Evolutionary conservation across 2,797 vertebrate species (phyloP), one percentile per base, ranked within the genome.

Genomic region (Schizothorax lantsangensis): DNA sequence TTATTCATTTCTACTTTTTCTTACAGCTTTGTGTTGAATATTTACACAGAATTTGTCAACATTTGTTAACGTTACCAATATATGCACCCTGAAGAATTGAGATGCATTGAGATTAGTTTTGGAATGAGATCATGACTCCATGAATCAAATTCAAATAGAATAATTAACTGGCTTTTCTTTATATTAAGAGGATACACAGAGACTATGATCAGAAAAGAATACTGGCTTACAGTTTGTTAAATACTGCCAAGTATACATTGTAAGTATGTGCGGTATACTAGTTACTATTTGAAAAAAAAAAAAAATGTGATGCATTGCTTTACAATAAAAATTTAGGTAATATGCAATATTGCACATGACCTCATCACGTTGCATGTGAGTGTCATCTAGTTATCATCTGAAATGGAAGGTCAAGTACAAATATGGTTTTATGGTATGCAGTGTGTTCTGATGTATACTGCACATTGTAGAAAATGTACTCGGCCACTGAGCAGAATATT

Each of bases 1-100:
- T 52, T 68, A 59, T 49, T 68, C 6, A 73, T 59, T 62, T 75
- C 49, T 64, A 45, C 47, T 79, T 45, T 78, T 38, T 57, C 11
- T 33, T 21, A 75, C 43, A 74, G 43, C n/a, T 73, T 83, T 14
- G 54, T 38, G 33, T 5, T 43, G 54, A 26, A 19, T 43, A 62
- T 43, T 62, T 26, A 43, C 78, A 26, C 23, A 26, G 5, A 26
- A 62, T 19, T 30, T 62, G 54, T 10, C 36, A 43, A 15, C 2
- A 15, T n/a, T 15, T 40, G 23, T 43, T 17, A 26, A n/a, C 2
- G 0, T 30, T 36, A 52, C 17, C 33, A 57, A n/a, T 14, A 36
- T 52, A 10, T 49, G 10, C 30, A 36, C 64, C 30, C 15, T 66
- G 30, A 14, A 17, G 64, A 66, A 66, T 7, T 33, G 14, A 66